These are phyloP conservation scores for Oxyruncus cristatus DNA, from an alignment of 2,113 vertebrate genomes.

Conservation along the genomic window DNA sequence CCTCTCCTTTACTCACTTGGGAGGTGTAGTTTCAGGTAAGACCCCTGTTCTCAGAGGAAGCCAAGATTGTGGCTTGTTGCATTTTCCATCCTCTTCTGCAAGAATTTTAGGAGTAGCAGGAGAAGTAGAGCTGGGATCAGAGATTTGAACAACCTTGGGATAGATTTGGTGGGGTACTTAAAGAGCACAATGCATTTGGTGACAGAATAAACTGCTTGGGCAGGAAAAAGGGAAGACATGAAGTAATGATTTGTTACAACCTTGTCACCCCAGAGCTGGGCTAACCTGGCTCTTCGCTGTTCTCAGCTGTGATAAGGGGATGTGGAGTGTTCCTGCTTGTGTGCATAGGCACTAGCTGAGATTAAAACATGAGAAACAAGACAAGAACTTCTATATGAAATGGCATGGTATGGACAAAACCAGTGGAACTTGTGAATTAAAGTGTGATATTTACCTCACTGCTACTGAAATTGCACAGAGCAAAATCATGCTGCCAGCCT, in stretches of 20 bases:
- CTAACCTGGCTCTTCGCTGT: neutral
- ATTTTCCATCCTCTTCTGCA: neutral
- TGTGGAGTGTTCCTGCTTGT: rapidly evolving
- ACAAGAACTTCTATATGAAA: neutral
- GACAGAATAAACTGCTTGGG: neutral
- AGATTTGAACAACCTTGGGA: neutral
- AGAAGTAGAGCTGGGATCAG: neutral
- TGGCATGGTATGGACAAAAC: neutral
- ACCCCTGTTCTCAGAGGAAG: neutral
- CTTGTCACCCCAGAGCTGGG: neutral
- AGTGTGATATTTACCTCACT: neutral
- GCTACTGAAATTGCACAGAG: neutral
- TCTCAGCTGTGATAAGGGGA: neutral
- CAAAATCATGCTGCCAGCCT: neutral
- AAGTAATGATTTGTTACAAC: neutral
- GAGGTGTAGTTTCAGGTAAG: neutral
- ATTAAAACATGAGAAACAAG: neutral
- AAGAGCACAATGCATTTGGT: neutral
- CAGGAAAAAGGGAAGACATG: neutral
- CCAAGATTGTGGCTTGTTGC: neutral
- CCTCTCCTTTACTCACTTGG: neutral
- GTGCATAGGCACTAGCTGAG: neutral
- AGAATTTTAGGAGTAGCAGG: neutral
- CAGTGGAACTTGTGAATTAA: neutral
- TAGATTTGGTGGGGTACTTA: neutral